phyloP scores from a whole-genome alignment of 2,888 invertebrate genomes.

The Dichetophora obliterata region DNA sequence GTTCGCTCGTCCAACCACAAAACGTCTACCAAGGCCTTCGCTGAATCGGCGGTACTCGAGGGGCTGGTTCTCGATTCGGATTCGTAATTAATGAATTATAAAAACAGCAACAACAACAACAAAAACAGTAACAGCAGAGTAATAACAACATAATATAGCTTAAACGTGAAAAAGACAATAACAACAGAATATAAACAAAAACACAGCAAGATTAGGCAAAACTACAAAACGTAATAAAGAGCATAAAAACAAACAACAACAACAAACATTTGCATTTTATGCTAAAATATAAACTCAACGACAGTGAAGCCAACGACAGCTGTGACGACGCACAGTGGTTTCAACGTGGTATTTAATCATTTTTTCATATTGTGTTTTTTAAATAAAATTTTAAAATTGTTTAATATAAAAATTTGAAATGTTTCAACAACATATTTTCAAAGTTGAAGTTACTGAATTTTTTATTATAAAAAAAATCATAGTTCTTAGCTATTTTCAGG shows the following conservation, averaged over 20 bases:
- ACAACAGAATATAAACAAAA: background rate
- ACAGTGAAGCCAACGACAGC: background rate
- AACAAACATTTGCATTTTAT: conserved; percentile 8
- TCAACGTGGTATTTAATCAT: too few species aligned
- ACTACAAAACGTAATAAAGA: background rate
- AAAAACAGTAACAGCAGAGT: background rate
- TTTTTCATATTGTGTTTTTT: too few species aligned
- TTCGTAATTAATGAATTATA: conserved; percentile 33
- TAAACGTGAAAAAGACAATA: background rate
- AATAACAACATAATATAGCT: background rate
- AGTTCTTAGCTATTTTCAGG: too few species aligned
- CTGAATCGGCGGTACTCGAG: conserved; percentile 11
- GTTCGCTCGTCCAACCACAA: conserved; percentile 43
- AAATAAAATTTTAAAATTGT: too few species aligned
- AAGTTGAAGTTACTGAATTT: too few species aligned
- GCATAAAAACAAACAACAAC: background rate
- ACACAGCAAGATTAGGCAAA: background rate
- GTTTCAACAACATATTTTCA: too few species aligned
- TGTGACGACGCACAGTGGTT: too few species aligned
- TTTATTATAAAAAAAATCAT: too few species aligned
- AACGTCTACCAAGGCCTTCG: conserved; percentile 48
- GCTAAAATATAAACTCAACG: background rate
- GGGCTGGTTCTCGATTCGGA: conserved; percentile 29
- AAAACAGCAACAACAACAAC: background rate
- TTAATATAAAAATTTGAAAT: too few species aligned